Percentiles rank a stretch among this genome's conserved stretches.
phyloP scores from a whole-genome alignment of 2,113 vertebrate species.

The Electrona antarctica region DNA sequence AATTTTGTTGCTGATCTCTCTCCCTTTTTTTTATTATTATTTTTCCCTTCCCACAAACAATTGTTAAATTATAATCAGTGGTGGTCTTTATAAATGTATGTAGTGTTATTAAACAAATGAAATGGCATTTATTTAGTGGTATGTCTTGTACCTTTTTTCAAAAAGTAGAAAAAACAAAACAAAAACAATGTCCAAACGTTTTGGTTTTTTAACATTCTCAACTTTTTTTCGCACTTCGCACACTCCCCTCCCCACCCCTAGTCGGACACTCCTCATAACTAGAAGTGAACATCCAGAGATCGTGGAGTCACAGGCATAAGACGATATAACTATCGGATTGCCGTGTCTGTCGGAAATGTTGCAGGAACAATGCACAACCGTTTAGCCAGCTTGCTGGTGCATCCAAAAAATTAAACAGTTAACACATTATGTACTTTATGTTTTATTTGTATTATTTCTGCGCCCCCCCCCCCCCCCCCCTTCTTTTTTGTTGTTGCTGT shows the following conservation, averaged over 20 bases:
- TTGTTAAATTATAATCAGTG: conserved; percentile 89
- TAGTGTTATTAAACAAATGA: conserved; percentile 81
- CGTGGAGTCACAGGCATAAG: conserved; percentile 17
- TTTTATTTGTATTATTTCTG: conserved; percentile 33
- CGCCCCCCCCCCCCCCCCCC: too few species aligned
- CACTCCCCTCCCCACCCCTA: conserved; percentile 26
- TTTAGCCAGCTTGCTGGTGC: conserved; percentile 36
- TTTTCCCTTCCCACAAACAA: conserved; percentile 81
- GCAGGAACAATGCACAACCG: conserved; percentile 50
- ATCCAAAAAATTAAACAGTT: conserved; percentile 56
- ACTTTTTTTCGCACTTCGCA: conserved; percentile 50
- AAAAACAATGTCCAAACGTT: conserved; percentile 42
- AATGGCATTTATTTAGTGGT: conserved; percentile 75
- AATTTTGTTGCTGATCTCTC: conserved; percentile 77
- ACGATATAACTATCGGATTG: conserved; percentile 22
- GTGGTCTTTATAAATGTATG: conserved; percentile 90
- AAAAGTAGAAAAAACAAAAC: conserved; percentile 48
- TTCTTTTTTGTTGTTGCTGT: conserved; percentile 40
- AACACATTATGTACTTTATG: conserved; percentile 61
- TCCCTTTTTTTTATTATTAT: conserved; percentile 12
- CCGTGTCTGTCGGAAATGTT: conserved; percentile 33
- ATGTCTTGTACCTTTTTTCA: conserved; percentile 67
- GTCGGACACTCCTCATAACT: conserved; percentile 31
- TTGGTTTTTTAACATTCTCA: conserved; percentile 61
- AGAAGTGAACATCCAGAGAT: conserved; percentile 29